Evolutionary conservation across 2,888 invertebrate genomes (phyloP).

Genomic region (Halocaridina rubra): DNA sequence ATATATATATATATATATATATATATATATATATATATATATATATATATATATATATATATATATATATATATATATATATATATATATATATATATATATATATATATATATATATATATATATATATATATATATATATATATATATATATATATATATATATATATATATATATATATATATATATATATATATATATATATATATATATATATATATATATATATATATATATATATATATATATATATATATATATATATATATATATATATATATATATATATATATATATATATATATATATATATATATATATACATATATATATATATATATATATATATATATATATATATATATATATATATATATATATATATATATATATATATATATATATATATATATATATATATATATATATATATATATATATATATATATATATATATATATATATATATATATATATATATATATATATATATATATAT

Average conservation of each 20-base stretch:
- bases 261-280: background rate
- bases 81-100: constrained; percentile 8
- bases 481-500: background rate
- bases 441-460: background rate
- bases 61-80: background rate
- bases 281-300: background rate
- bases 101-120: constrained; percentile 11
- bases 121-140: constrained; percentile 15
- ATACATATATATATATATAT: background rate
- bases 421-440: constrained; percentile 19
- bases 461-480: background rate
- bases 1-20: constrained; percentile 31
- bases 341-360: background rate
- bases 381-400: background rate
- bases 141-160: constrained; percentile 19
- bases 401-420: background rate
- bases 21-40: constrained; percentile 31
- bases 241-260: constrained; percentile 19
- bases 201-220: background rate
- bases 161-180: constrained; percentile 8
- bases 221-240: constrained; percentile 16
- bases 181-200: constrained; percentile 19
- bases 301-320: background rate
- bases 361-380: background rate
- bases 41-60: constrained; percentile 31